A percentile compares a stretch with the other conserved stretches of the same genome.
Conservation (phyloP, 1,140 invertebrate genomes). For the Drosophila littoralis region DNA sequence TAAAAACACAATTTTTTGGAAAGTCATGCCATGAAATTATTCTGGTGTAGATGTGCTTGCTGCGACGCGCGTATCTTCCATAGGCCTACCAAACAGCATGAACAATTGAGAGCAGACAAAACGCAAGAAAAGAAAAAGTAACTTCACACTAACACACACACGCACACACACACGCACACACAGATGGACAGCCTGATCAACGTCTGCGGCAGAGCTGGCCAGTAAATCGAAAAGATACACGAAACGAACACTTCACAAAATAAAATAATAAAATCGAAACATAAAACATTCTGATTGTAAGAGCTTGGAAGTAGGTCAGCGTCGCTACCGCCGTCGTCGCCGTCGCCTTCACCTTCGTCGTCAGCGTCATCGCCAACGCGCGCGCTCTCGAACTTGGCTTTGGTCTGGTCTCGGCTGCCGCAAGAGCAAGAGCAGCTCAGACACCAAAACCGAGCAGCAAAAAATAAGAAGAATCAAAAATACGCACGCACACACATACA, state of each 20-base stretch:
- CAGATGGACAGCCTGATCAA: slow-evolving; percentile 26
- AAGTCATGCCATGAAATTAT: slow-evolving; percentile 77
- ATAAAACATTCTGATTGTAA: slow-evolving; percentile 84
- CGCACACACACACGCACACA: slow-evolving; percentile 13
- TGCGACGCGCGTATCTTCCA: slow-evolving; percentile 59
- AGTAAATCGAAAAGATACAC: slow-evolving; percentile 77
- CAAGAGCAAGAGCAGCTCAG: slow-evolving; percentile 40
- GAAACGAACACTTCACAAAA: slow-evolving; percentile 76
- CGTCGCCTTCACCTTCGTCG: slow-evolving; percentile 16
- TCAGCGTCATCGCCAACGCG: slow-evolving; percentile 62
- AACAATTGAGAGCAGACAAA: slow-evolving; percentile 78
- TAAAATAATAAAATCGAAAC: slow-evolving; percentile 84
- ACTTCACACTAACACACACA: slow-evolving; percentile 60
- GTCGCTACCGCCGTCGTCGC: slow-evolving; percentile 34
- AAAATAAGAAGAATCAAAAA: slow-evolving; percentile 49
- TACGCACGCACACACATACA: slow-evolving; percentile 26
- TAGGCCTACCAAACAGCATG: slow-evolving; percentile 67
- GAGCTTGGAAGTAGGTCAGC: slow-evolving; percentile 76
- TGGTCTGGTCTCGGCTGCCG: slow-evolving; percentile 49
- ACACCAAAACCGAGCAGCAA: slow-evolving; percentile 50
- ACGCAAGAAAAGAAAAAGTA: slow-evolving; percentile 80
- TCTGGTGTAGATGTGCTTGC: slow-evolving; percentile 50
- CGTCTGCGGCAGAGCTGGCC: slow-evolving; percentile 38
- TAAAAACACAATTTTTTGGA: slow-evolving; percentile 52
- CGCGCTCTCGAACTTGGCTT: slow-evolving; percentile 70